These are phyloP conservation scores for Coelogynopora nodosa DNA, from an alignment of 2,888 invertebrate genomes.

Conservation along the genomic window DNA sequence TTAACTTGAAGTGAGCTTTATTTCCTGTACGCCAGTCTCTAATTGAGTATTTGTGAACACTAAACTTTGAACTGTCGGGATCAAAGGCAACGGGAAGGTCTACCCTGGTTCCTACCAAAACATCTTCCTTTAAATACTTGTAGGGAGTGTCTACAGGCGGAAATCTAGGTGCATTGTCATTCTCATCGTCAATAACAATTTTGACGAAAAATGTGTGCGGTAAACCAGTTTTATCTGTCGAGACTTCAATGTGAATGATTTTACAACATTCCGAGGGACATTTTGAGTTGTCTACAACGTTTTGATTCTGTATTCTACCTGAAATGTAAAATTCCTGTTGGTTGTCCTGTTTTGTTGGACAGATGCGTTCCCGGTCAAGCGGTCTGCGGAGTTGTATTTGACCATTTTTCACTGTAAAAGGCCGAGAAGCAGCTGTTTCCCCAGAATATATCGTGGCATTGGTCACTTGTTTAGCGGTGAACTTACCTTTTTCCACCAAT, in stretches of 20 bases:
- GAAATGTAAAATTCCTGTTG: neutral
- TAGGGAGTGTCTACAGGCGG: neutral
- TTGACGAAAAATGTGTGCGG: conserved; percentile 15
- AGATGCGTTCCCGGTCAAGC: conserved; percentile 21
- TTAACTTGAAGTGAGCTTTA: neutral
- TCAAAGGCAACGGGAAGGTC: conserved; percentile 9
- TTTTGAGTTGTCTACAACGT: neutral
- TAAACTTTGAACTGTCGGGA: neutral
- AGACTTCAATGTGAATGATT: neutral
- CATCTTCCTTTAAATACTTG: neutral
- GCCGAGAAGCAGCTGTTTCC: neutral
- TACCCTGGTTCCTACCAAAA: neutral
- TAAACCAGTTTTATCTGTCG: neutral
- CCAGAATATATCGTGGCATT: neutral
- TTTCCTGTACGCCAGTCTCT: neutral
- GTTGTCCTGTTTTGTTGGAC: neutral
- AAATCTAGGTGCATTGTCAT: conserved; percentile 21
- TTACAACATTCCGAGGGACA: conserved; percentile 18
- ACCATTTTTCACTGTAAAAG: neutral
- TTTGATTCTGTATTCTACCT: neutral
- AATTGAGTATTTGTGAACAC: neutral
- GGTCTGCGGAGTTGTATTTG: neutral
- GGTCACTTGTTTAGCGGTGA: neutral
- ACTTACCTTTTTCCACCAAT: neutral
- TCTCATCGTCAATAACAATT: conserved; percentile 1